Percentiles rank a stretch among this genome's conserved stretches.
Conservation (phyloP, 2,113 vertebrate species). For the Rhabdornis inornatus region DNA sequence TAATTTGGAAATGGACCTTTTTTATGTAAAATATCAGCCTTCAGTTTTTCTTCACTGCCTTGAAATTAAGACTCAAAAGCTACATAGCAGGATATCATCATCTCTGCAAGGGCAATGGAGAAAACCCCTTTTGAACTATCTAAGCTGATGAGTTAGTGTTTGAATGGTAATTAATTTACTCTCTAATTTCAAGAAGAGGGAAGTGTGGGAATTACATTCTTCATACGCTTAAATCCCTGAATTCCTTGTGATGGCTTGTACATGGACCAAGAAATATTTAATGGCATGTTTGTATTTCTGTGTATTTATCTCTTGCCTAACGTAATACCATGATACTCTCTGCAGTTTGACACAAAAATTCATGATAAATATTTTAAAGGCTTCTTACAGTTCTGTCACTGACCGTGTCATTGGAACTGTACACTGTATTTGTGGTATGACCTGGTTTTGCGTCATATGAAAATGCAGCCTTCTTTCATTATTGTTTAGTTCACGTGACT, state of each 20-base stretch:
- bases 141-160: constrained; percentile 32
- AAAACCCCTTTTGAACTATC: not conserved
- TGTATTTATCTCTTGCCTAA: not conserved
- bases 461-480: not conserved
- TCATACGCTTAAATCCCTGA: not conserved
- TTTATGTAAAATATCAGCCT: not conserved
- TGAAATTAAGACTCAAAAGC: constrained; percentile 26
- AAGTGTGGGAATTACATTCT: not conserved
- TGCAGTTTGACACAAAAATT: not conserved
- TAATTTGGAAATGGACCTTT: not conserved
- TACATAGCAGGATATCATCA: constrained; percentile 13
- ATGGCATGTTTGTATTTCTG: not conserved
- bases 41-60: constrained; percentile 40
- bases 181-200: constrained; percentile 22
- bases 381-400: not conserved
- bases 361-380: not conserved
- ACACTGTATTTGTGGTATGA: not conserved
- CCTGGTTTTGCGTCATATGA: not conserved
- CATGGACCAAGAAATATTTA: not conserved
- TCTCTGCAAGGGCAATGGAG: not conserved
- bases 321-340: not conserved
- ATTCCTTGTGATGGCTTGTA: not conserved
- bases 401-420: not conserved
- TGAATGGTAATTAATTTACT: constrained; percentile 44
- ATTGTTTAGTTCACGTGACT: not conserved